Evolutionary conservation across 2,797 vertebrate genomes (phyloP).

Genomic region (Sus cebifrons): DNA sequence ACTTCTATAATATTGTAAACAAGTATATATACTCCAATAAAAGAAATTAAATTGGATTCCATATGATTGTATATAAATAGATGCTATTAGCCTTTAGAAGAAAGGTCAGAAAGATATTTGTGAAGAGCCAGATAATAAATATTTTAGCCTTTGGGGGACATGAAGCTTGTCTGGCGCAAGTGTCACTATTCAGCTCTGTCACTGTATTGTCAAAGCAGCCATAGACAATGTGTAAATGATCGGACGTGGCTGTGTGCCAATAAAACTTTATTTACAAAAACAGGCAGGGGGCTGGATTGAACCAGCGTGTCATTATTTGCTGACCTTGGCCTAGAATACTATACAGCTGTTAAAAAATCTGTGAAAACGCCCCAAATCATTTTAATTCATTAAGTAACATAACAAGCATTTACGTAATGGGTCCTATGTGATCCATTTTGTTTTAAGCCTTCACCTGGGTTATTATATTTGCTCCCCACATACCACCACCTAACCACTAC

Average conservation of each 20-base stretch:
- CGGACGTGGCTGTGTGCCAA: neutral
- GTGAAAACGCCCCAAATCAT: neutral
- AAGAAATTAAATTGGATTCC: neutral
- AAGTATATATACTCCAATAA: neutral
- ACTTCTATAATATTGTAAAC: neutral
- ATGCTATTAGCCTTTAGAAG: neutral
- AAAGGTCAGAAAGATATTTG: neutral
- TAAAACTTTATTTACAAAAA: constrained; percentile 64
- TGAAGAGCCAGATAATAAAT: neutral
- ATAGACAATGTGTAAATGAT: neutral
- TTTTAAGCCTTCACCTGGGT: neutral
- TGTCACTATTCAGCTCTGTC: neutral
- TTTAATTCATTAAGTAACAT: neutral
- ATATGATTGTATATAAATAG: neutral
- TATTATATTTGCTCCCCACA: neutral
- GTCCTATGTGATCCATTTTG: fast-evolving
- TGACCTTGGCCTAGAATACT: neutral
- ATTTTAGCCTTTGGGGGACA: neutral
- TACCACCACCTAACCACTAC: no score
- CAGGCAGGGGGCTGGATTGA: neutral
- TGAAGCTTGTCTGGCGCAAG: neutral
- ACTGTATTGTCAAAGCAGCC: neutral
- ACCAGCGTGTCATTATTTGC: neutral
- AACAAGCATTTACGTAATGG: neutral
- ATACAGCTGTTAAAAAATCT: neutral